Evolutionary conservation across 2,888 invertebrate genomes (phyloP), one percentile per base, ranked within the genome.

Genomic region (Torymus texanus): DNA sequence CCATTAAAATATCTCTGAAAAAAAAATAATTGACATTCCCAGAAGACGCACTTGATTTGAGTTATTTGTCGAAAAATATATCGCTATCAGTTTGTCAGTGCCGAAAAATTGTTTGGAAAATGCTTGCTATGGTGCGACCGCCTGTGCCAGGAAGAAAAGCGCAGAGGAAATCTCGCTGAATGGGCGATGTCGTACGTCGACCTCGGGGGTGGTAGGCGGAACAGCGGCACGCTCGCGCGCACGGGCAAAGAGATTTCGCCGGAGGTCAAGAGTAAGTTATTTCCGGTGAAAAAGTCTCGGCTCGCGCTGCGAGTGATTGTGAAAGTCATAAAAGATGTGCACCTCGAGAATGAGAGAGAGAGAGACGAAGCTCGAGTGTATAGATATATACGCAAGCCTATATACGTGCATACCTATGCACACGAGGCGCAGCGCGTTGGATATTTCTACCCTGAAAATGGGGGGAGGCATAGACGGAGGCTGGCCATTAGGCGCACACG

Each of bases 211-310:
- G 21, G 56, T 76, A 73, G 66, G 67, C 55, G 41, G 72, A 8
- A 41, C 41, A 41, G 41, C 8, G 10, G 8, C 29, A 0, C 4
- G 29, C 29, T 21, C 41, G 41, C 8, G 41, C 41, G 8, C 41
- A 8, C 41, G 41, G 41, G 41, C 41, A 41, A 41, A 41, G 41
- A 59, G 66, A 80, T 76, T 73, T 77, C 74, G 75, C 66, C 62
- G 13, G 74, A 70, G 75, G 79, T 82, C 80, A 82, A 84, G 82
- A 79, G 83, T 58, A 73, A 82, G 80, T 80, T 82, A 81, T 84
- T 82, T 83, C 53, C 78, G 78, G 76, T 81, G 82, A 80, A 81
- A 83, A 80, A 80, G 75, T 79, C 79, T 62, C 65, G 41, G 41
- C 41, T 41, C 50, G 18, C 63, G 75, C 16, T 74, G 72, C 41